phyloP scores from a whole-genome alignment of 2,888 invertebrate species.

The Cataglyphis cursor region DNA sequence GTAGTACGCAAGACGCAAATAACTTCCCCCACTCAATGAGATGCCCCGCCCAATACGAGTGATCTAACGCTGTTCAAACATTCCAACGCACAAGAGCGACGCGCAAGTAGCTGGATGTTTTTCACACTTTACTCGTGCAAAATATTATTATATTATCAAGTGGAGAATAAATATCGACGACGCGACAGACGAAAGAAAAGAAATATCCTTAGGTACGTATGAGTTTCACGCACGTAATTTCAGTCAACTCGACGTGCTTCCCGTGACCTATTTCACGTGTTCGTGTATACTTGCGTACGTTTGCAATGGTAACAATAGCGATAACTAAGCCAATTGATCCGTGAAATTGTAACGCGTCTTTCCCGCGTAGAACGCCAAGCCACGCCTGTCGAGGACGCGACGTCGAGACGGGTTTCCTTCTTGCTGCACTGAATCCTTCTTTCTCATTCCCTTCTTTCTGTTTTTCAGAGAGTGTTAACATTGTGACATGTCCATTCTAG shows the following conservation, averaged over 20 bases:
- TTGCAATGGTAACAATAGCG: background rate
- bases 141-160: background rate
- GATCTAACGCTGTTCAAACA: constrained; percentile 72
- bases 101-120: background rate
- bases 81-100: constrained; percentile 67
- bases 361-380: constrained; percentile 42
- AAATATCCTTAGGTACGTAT: constrained; percentile 13
- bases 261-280: constrained; percentile 24
- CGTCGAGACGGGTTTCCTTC: background rate
- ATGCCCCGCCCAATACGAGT: constrained; percentile 80
- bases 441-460: constrained; percentile 71
- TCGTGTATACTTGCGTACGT: background rate
- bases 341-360: background rate
- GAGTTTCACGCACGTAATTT: background rate
- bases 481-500: constrained; percentile 89
- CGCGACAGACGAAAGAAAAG: background rate
- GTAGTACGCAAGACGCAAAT: constrained; percentile 34
- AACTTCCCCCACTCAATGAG: constrained; percentile 33
- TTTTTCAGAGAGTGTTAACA: constrained; percentile 81
- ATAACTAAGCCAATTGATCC: background rate
- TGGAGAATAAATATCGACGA: background rate
- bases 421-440: constrained; percentile 51
- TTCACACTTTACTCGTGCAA: background rate
- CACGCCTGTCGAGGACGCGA: constrained; percentile 62
- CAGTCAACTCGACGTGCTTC: background rate